Conservation (phyloP, 2,888 invertebrate species). For the Myopa tessellatipennis region DNA sequence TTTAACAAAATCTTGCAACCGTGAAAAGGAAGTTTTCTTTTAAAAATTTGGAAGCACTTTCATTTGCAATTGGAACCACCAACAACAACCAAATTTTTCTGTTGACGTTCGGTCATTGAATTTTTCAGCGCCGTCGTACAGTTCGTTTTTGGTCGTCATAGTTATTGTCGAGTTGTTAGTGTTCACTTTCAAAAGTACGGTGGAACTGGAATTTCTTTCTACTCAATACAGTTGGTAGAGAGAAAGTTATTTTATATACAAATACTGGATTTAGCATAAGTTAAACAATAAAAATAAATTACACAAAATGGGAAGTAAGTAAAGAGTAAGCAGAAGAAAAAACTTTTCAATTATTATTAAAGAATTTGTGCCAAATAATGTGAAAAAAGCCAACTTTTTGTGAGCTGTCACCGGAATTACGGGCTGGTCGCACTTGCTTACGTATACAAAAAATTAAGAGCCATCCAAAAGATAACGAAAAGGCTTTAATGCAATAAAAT, state of each 20-base stretch:
- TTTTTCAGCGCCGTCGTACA: slow-evolving; percentile 40
- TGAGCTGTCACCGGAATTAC: slow-evolving; percentile 31
- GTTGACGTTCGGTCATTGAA: slow-evolving; percentile 44
- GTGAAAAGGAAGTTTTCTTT: background rate
- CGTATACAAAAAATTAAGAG: slow-evolving; percentile 60
- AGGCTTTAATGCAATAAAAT: background rate
- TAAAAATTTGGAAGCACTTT: slow-evolving; percentile 44
- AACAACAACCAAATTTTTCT: background rate
- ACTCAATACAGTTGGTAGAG: slow-evolving; percentile 8
- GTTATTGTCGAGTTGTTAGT: slow-evolving; percentile 38
- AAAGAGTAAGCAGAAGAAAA: slow-evolving; percentile 41
- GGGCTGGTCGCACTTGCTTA: slow-evolving; percentile 57
- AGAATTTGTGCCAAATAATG: slow-evolving; percentile 11
- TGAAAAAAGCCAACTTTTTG: background rate
- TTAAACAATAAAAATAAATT: slow-evolving; percentile 42
- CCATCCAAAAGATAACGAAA: background rate
- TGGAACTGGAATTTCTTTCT: slow-evolving; percentile 46
- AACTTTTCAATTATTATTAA: slow-evolving; percentile 33
- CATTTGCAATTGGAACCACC: slow-evolving; percentile 36
- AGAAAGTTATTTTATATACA: slow-evolving; percentile 16
- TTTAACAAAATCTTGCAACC: background rate
- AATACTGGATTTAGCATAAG: slow-evolving; percentile 30
- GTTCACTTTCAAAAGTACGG: slow-evolving; percentile 12
- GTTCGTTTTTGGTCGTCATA: slow-evolving; percentile 33
- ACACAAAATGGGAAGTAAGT: slow-evolving; percentile 64